Evolutionary conservation across 2,888 invertebrate genomes (phyloP), one percentile per base, ranked within the genome.

Genomic region (Cecidostiba fungosa): DNA sequence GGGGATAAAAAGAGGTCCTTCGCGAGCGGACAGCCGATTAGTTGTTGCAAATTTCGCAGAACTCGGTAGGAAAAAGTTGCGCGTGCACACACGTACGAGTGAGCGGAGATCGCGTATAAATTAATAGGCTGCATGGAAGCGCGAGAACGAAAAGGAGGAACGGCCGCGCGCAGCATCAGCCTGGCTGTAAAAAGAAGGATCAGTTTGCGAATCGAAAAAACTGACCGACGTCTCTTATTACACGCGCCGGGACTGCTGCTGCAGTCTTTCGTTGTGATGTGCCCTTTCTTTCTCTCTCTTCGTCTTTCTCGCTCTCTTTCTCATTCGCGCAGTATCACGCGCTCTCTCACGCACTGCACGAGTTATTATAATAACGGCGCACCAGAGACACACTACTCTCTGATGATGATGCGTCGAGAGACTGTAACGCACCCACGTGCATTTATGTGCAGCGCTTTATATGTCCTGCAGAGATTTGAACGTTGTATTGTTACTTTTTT

Each of bases 21-120:
- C 69, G 80, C 77, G 82, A 77, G 84, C 85, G 82, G 85, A 87
- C 86, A 85, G 90, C 91, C 91, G 92, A 93, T 93, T 93, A 93
- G 93, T 93, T 93, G 93, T 93, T 93, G 93, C 93, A 93, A 93
- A 93, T 93, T 93, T 93, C 93, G 93, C 91, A 91, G 93, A 93
- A 93, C 91, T 91, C 91, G 88, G 90, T n/a, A 92, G 77, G 92
- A 93, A 92, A 93, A 93, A 91, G 90, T 89, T 88, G 90, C 88
- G 92, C 93, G 91, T 93, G 93, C 93, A 92, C 93, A 92, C 93
- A 93, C 93, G 93, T 93, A 92, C 90, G 70, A 50, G 12, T 3
- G 19, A 23, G 70, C 77, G 26, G 84, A 82, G 82, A 87, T 85
- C 91, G 91, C 93, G 93, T 93, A 93, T 93, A 93, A 93, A 93